Evolutionary conservation across 2,797 vertebrate species (phyloP).

Genomic region (Rhodeus uyekii): DNA sequence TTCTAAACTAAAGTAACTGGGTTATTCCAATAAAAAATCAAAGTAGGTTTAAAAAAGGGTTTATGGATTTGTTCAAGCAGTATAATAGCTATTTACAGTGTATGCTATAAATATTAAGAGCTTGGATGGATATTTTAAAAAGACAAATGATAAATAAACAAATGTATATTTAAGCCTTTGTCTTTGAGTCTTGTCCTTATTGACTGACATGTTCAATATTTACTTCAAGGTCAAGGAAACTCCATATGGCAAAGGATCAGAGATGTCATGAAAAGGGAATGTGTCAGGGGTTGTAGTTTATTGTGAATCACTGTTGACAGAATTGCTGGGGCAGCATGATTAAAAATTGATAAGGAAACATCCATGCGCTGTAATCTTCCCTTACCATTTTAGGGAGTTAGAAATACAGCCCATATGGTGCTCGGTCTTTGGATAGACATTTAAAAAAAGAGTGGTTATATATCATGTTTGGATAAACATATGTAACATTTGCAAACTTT

Average conservation of each 20-base stretch:
- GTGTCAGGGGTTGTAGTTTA: conserved; percentile 81
- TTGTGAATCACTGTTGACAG: conserved; percentile 78
- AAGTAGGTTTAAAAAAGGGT: too few species aligned
- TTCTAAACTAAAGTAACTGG: too few species aligned
- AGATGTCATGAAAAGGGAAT: conserved; percentile 47
- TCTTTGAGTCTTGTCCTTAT: too few species aligned
- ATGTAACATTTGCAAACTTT: background rate
- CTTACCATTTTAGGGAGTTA: conserved; percentile 82
- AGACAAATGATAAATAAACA: background rate
- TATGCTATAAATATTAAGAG: background rate
- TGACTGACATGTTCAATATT: conserved; percentile 3
- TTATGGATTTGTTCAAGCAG: too few species aligned
- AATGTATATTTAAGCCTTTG: background rate
- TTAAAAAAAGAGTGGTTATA: background rate
- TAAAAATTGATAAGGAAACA: conserved; percentile 86
- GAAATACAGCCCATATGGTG: conserved; percentile 6
- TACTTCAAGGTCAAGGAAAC: conserved; percentile 25
- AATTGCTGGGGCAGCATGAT: conserved; percentile 74
- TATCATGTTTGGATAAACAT: background rate
- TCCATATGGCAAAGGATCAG: conserved; percentile 44
- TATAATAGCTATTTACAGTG: too few species aligned
- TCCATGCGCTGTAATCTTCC: conserved; percentile 71
- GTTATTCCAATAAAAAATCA: too few species aligned
- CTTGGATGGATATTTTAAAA: background rate
- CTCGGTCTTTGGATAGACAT: background rate